These are phyloP conservation scores for Ochropleura plecta DNA, from an alignment of 2,888 invertebrate species.

Conservation along the genomic window DNA sequence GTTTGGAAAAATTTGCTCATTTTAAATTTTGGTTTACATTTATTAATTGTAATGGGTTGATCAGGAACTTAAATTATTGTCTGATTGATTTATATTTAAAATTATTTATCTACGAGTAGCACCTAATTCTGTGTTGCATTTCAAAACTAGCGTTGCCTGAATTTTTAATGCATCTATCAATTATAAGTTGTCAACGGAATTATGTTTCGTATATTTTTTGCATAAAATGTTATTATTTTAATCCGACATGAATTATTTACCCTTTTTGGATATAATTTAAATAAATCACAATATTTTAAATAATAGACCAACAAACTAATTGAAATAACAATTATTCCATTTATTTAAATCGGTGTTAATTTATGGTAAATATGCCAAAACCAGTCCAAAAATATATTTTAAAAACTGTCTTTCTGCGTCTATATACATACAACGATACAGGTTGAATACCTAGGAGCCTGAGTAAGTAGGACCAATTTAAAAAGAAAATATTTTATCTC, in stretches of 20 bases:
- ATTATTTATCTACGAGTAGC: background rate
- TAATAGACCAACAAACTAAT: background rate
- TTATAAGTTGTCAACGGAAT: background rate
- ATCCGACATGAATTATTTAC: background rate
- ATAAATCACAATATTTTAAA: constrained; percentile 8
- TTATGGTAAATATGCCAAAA: background rate
- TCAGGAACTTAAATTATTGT: constrained; percentile 3
- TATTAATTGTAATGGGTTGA: background rate
- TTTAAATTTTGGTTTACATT: background rate
- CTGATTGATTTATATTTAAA: background rate
- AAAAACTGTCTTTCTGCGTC: too few species aligned
- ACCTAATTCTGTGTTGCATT: background rate
- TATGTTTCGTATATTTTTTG: background rate
- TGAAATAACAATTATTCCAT: background rate
- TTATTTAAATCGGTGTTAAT: background rate
- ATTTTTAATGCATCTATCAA: background rate
- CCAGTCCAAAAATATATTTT: background rate
- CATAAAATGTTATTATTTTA: background rate
- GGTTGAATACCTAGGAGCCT: too few species aligned
- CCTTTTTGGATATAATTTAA: background rate
- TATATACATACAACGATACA: background rate
- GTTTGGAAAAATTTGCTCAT: background rate
- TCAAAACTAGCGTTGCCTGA: background rate
- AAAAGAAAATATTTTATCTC: background rate
- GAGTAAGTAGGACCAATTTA: background rate